A percentile compares a stretch with the other conserved stretches of the same genome.
phyloP scores from a whole-genome alignment of 2,888 invertebrate species.

The Gnatocerus cornutus region DNA sequence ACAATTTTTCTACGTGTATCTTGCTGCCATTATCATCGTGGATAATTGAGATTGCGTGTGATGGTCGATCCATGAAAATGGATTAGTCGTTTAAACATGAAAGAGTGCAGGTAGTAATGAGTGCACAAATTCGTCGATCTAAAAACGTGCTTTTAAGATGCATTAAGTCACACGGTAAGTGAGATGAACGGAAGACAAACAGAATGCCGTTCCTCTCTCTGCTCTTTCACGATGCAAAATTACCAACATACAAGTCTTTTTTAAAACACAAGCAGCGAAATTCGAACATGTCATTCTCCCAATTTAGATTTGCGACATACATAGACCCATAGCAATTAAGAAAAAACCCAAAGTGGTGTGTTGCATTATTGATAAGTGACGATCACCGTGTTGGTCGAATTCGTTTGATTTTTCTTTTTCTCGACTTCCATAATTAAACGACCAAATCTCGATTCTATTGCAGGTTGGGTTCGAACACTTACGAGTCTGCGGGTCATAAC shows the following conservation, averaged over 20 bases:
- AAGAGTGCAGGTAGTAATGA: slow-evolving; percentile 18
- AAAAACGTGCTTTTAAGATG: slow-evolving; percentile 15
- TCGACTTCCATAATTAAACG: slow-evolving; percentile 38
- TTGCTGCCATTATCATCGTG: slow-evolving; percentile 27
- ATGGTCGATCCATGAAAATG: slow-evolving; percentile 28
- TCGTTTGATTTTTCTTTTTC: slow-evolving; percentile 5
- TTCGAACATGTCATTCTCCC: neutral
- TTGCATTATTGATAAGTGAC: slow-evolving; percentile 1
- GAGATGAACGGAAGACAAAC: neutral
- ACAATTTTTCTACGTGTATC: slow-evolving; percentile 14
- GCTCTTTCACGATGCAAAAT: neutral
- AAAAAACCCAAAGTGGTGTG: no score
- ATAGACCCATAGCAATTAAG: no score
- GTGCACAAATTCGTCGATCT: slow-evolving; percentile 23
- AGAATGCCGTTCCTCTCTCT: neutral
- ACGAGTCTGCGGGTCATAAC: slow-evolving; percentile 43
- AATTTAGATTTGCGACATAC: neutral
- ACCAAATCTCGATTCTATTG: slow-evolving; percentile 38
- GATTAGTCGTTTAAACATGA: slow-evolving; percentile 35
- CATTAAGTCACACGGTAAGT: slow-evolving; percentile 8
- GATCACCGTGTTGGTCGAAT: neutral
- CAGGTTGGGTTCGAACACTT: slow-evolving; percentile 38
- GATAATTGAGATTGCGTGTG: slow-evolving; percentile 36
- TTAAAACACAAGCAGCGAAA: neutral
- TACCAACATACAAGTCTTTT: neutral